phyloP scores from a whole-genome alignment of 2,797 vertebrate species.

The Tauraco hartlaubi region DNA sequence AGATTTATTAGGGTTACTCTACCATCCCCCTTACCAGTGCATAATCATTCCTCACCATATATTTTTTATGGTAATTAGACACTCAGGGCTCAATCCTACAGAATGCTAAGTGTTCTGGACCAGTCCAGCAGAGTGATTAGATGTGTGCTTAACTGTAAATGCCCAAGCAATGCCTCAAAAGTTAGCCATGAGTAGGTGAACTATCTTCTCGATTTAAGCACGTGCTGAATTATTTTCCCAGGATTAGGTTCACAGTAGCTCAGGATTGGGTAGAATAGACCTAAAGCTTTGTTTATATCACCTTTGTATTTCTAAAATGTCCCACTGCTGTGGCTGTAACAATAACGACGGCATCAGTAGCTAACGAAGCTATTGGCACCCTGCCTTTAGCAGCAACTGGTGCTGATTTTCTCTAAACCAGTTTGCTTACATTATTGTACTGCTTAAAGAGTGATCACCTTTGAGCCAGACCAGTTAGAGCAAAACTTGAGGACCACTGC shows the following conservation, averaged over 20 bases:
- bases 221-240: background rate
- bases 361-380: background rate
- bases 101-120: conserved; percentile 60
- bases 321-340: background rate
- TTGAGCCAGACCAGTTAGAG: accelerated
- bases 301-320: background rate
- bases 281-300: background rate
- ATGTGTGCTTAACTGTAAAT: background rate
- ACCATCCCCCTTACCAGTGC: conserved; percentile 44
- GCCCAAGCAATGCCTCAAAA: conserved; percentile 15
- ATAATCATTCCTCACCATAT: conserved; percentile 62
- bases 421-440: accelerated
- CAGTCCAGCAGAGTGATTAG: background rate
- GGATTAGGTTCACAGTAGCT: background rate
- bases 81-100: conserved; percentile 38
- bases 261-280: background rate
- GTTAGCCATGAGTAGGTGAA: background rate
- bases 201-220: background rate
- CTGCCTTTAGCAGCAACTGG: background rate
- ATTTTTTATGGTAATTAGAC: conserved; percentile 72
- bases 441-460: background rate
- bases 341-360: background rate
- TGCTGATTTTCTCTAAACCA: background rate
- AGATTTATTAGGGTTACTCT: conserved; percentile 69
- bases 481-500: background rate